phyloP scores from a whole-genome alignment of 2,888 invertebrate genomes.

The Chrysolina haemoptera region DNA sequence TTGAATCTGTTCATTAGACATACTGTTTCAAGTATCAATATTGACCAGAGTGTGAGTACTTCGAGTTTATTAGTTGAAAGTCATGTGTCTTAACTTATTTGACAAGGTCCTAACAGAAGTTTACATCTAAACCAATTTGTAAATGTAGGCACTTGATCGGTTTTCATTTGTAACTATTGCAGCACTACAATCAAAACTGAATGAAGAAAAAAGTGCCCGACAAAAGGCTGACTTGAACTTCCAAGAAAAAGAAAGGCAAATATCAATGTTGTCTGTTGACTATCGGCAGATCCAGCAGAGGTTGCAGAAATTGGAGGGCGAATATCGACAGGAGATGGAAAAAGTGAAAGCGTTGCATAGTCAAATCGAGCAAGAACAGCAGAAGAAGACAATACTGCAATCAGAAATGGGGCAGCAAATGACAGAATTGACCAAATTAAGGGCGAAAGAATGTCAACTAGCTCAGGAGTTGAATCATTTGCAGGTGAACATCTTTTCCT shows the following conservation, averaged over 20 bases:
- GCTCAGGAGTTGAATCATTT: slow-evolving; percentile 78
- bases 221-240: slow-evolving; percentile 89
- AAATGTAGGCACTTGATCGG: neutral
- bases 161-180: slow-evolving; percentile 48
- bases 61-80: too few relatives aligned
- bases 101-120: too few relatives aligned
- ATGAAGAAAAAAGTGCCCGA: slow-evolving; percentile 90
- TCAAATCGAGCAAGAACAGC: slow-evolving; percentile 93
- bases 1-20: too few relatives aligned
- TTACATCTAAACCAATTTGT: neutral
- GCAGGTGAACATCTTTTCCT: slow-evolving; percentile 54
- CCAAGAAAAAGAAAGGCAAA: slow-evolving; percentile 94
- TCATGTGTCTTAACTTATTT: too few relatives aligned
- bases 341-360: slow-evolving; percentile 87
- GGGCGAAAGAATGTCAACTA: slow-evolving; percentile 81
- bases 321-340: slow-evolving; percentile 89
- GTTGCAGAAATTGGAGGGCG: slow-evolving; percentile 91
- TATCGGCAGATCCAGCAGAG: slow-evolving; percentile 94
- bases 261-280: slow-evolving; percentile 95
- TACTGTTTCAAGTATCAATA: too few relatives aligned
- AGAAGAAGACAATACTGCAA: slow-evolving; percentile 86
- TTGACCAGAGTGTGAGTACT: too few relatives aligned
- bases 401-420: slow-evolving; percentile 84
- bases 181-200: slow-evolving; percentile 93
- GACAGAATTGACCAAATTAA: slow-evolving; percentile 80